Base-by-base conservation (phyloP, 64 coral and sea anemone species). In the Orbicella faveolata region DNA sequence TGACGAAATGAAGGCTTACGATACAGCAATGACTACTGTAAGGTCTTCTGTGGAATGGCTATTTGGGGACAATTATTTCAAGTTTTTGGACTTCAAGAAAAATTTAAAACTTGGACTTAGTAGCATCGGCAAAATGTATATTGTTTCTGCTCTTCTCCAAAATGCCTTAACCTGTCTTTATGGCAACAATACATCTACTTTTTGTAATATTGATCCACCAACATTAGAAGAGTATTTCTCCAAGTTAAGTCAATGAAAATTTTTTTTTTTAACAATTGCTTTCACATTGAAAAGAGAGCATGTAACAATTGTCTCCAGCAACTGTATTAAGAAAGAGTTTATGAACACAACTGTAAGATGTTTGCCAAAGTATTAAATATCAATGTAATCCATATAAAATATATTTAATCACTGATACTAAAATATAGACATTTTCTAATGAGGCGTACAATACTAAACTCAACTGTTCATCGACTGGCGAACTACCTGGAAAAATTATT, bases 191-290 rank as follows among this genome's bases (percentile, higher is more conserved):
- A 59, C 79, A 82, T 82, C 79, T 37, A 57, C 52, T 7, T 25
- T 61, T 82, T 82, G 61, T 82, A 9, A 61, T 82, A 33, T 82
- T 57, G 18, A 54, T 64, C 79, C 79, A 82, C 79, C 52, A 61
- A 82, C 79, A 82, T 64, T 82, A 30, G 52, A 82, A 64, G 51
- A 82, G 61, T 82, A 82, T 82, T 82, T 82, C 74, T 76, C 74
- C 11, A 41, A 76, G 74, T 76, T 76, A 76, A 76, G 39, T 76
- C 36, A 76, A 76, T 10, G 35, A 76, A 64, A 64, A 18, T 5
- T 76, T 76, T 76, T 37, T 37, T 76, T 76, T 44, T 64, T 64
- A 2, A 64, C 7, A 64, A 64, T 7, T 64, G 62, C 15, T 64
- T 64, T 64, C 4, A 64, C 62, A 64, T 64, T 12, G 20, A 64